A percentile compares a stretch with the other conserved stretches of the same genome.
These are phyloP conservation scores for Hypena proboscidalis DNA, from an alignment of 2,888 invertebrate species.

Conservation along the genomic window DNA sequence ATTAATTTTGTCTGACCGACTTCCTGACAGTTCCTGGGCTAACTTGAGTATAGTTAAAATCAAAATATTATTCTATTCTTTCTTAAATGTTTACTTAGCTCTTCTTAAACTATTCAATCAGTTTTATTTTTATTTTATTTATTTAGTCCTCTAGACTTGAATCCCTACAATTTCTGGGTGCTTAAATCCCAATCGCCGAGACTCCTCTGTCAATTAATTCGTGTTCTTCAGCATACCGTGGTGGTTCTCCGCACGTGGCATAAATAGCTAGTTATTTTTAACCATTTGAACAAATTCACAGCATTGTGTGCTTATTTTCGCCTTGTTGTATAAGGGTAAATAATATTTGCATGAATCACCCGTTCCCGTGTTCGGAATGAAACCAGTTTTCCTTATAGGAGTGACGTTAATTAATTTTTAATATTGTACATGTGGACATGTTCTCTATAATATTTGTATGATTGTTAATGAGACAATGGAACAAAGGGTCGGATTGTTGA, in stretches of 20 bases:
- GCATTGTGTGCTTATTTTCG: constrained; percentile 45
- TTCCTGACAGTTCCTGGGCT: too few relatives aligned
- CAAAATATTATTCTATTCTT: too few relatives aligned
- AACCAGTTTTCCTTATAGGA: constrained; percentile 41
- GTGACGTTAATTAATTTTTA: constrained; percentile 27
- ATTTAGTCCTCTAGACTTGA: background rate
- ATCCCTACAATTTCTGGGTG: constrained; percentile 16
- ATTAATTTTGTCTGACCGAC: too few relatives aligned
- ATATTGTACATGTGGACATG: constrained; percentile 24
- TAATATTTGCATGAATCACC: constrained; percentile 48
- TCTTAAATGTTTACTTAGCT: too few relatives aligned
- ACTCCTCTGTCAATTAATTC: constrained; percentile 36
- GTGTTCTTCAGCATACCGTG: constrained; percentile 33
- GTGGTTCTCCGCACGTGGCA: constrained; percentile 44
- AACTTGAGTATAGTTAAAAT: too few relatives aligned
- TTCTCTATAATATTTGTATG: constrained; percentile 24
- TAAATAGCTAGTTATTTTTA: constrained; percentile 52
- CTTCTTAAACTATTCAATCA: too few relatives aligned
- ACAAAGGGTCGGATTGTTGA: constrained; percentile 42
- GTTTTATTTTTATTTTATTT: too few relatives aligned
- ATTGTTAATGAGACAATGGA: constrained; percentile 50
- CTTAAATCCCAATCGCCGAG: constrained; percentile 21
- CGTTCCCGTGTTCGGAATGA: constrained; percentile 19
- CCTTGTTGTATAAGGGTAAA: constrained; percentile 45
- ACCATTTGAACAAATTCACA: constrained; percentile 45